Evolutionary conservation across 2,797 vertebrate species (phyloP), one percentile per base, ranked within the genome.

Genomic region (Otolemur crassicaudatus): DNA sequence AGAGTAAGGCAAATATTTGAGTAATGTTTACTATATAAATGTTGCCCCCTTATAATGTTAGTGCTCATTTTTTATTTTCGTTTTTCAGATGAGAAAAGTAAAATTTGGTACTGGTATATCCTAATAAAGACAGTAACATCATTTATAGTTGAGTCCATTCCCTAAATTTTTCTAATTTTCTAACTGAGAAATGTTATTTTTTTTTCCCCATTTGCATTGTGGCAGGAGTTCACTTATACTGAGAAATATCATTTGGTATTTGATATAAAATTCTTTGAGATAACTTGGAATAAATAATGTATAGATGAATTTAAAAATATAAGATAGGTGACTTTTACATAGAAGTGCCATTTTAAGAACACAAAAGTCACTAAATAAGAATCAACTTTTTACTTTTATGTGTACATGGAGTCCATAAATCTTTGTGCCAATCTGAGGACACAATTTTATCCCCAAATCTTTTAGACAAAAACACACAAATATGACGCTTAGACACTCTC

Each of bases 281-380:
- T 72, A 94, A 46, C 95, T 61, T 76, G 29, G 14, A 79, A 25
- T 86, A 88, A 85, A 29, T 76, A 77, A 83, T 17, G 11, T 11
- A 3, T 12, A 84, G 58, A 56, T 29, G 2, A 82, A 90, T 58
- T 82, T 77, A 70, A 49, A 65, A 94, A 94, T 69, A 69, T 60
- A n/a, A 60, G 25, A 88, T 93, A 19, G 85, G 89, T 94, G 25
- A 58, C 76, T 94, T 87, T 69, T 60, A 43, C 37, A n/a, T 73
- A 22, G 40, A 94, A 80, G 79, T 96, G 67, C 9, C 2, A 65
- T 83, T 95, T 95, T 86, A 56, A 43, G 16, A 82, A 90, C 92
- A 25, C 17, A 85, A 3, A 4, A 10, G 1, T 77, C n/a, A 73
- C 22, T 63, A 93, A 80, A 49, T 85, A 85, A 89, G 77, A 96